These are phyloP conservation scores for Cryptus viduatorius DNA, from an alignment of 2,888 invertebrate genomes.

Conservation along the genomic window DNA sequence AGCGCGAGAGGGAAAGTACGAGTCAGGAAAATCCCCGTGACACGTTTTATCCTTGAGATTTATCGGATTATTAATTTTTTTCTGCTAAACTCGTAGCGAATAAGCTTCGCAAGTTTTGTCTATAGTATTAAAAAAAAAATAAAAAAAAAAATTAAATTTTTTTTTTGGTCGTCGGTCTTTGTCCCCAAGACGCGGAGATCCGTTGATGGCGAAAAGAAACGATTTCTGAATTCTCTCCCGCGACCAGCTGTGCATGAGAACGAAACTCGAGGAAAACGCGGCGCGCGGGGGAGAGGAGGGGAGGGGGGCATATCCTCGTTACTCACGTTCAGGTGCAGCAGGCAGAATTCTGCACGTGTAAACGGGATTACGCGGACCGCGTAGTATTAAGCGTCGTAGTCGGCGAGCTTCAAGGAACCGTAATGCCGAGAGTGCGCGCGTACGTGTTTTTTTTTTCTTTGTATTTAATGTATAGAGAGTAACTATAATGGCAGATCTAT, in stretches of 20 bases:
- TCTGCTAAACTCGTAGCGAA: background rate
- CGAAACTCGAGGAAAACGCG: conserved; percentile 7
- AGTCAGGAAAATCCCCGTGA: conserved; percentile 20
- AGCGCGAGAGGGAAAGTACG: conserved; percentile 17
- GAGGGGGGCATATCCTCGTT: conserved; percentile 64
- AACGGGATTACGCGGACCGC: conserved; percentile 77
- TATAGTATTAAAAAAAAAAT: too few relatives aligned
- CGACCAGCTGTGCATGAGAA: conserved; percentile 51
- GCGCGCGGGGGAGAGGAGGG: background rate
- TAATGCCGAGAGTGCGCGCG: conserved; percentile 9
- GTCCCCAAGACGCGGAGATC: background rate
- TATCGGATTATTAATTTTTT: background rate
- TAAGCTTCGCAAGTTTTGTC: background rate
- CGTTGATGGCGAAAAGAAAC: conserved; percentile 27
- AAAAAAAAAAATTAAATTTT: too few relatives aligned
- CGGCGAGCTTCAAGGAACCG: conserved; percentile 49
- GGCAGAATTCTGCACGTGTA: conserved; percentile 76
- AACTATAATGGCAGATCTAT: conserved; percentile 7
- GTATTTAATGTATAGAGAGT: conserved; percentile 21
- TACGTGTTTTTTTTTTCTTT: conserved; percentile 6
- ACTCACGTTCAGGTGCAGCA: conserved; percentile 81
- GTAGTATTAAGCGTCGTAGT: conserved; percentile 65
- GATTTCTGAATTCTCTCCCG: conserved; percentile 71
- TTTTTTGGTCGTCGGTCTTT: conserved; percentile 9
- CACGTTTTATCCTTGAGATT: too few relatives aligned